Percentiles rank a stretch among this genome's conserved stretches.
These are phyloP conservation scores for Trichosurus vulpecula DNA, from an alignment of 2,797 vertebrate species.

Conservation along the genomic window DNA sequence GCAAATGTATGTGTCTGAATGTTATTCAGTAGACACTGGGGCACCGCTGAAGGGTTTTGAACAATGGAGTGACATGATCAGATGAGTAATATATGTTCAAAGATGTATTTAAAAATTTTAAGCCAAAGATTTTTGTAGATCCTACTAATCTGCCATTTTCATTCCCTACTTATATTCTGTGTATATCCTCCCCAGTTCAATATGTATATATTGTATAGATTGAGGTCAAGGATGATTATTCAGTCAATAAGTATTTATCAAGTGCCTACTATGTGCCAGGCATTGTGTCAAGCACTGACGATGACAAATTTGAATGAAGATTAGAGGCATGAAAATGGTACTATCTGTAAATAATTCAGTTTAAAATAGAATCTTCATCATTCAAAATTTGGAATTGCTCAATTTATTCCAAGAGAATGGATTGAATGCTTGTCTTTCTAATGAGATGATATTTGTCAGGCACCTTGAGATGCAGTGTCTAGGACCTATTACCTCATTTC, in stretches of 20 bases:
- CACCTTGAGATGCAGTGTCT: background rate
- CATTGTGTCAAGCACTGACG: background rate
- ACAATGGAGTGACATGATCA: background rate
- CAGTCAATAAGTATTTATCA: background rate
- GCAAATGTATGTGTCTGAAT: background rate
- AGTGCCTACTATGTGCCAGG: background rate
- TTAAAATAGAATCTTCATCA: background rate
- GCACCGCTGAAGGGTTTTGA: background rate
- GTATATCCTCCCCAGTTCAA: background rate
- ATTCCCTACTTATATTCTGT: background rate
- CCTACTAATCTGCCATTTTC: background rate
- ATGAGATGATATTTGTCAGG: background rate
- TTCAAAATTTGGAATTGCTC: background rate
- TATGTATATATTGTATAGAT: background rate
- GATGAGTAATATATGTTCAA: background rate
- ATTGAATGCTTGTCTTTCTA: background rate
- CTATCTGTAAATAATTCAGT: background rate
- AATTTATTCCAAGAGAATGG: background rate
- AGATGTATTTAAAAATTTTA: background rate
- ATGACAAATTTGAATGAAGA: background rate
- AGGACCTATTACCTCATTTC: no score
- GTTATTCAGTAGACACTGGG: background rate
- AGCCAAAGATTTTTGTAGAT: background rate
- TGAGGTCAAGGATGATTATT: background rate
- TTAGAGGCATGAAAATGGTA: background rate